phyloP scores from a whole-genome alignment of 1,140 invertebrate genomes.

The Glossosoma conforme region DNA sequence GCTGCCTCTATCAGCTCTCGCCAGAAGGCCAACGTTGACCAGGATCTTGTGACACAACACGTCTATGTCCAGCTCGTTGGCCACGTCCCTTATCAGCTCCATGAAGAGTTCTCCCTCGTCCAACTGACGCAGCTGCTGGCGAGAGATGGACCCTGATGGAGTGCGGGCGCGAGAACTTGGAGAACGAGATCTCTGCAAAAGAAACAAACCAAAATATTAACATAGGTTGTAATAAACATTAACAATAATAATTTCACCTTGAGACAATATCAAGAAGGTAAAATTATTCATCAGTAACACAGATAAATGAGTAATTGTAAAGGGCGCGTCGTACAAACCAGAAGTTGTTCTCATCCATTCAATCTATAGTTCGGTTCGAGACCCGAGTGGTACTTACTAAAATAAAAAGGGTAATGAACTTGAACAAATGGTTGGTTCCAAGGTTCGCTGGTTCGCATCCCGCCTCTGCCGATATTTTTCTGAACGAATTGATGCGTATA shows the following conservation, averaged over 20 bases:
- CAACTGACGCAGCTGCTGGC: constrained; percentile 57
- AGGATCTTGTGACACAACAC: constrained; percentile 91
- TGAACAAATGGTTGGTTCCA: no score
- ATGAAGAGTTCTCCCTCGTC: constrained; percentile 83
- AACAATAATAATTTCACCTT: not conserved
- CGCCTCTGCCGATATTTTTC: no score
- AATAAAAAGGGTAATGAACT: no score
- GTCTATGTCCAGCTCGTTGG: constrained; percentile 90
- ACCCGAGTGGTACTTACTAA: no score
- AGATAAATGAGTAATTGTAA: no score
- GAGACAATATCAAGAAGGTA: no score
- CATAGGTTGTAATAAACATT: not conserved
- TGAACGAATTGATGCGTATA: no score
- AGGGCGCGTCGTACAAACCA: no score
- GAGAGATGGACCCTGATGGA: constrained; percentile 41
- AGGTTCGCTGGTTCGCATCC: no score
- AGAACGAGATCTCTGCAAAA: constrained; percentile 49
- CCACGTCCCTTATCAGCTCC: constrained; percentile 89
- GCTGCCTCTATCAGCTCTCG: constrained; percentile 80
- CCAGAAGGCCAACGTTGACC: constrained; percentile 83
- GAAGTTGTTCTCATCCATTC: no score
- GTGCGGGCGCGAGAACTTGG: constrained; percentile 49
- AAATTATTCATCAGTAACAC: no score
- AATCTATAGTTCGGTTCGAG: no score
- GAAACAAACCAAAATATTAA: not conserved